Evolutionary conservation across 2,888 invertebrate genomes (phyloP), one percentile per base, ranked within the genome.

Genomic region (Eledona agricola): DNA sequence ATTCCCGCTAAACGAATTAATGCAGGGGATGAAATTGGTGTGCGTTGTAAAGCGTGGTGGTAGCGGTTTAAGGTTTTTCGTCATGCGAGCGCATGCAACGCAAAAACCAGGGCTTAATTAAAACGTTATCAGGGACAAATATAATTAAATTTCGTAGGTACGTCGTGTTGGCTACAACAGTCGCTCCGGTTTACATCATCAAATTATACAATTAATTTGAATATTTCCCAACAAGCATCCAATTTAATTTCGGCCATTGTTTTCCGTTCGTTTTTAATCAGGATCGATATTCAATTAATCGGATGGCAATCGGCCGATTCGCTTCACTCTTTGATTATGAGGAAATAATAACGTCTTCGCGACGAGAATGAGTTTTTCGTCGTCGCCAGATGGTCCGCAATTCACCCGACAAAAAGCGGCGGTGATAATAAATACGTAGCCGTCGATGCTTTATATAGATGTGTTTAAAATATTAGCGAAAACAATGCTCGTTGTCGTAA

Each of bases 381-480:
- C 12, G 38, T 29, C 9, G 38, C 25, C 40, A n/a, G n/a, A 19
- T n/a, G 20, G 4, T 29, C 31, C n/a, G 42, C 10, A 43, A 43
- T 45, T 45, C 23, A 11, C 45, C 20, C 15, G 23, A 45, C 45
- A 45, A 45, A 45, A 45, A 45, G n/a, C n/a, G n/a, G n/a, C 45
- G 2, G 5, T 22, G 10, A n/a, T 20, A 29, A 43, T 31, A 43
- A 43, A 43, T 31, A 23, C 35, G 47, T 28, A 29, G 31, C 55
- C 50, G 54, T 53, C 57, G 43, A 46, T 55, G 45, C 56, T 56
- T 55, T 62, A 65, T 68, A 67, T 61, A 67, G 62, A 69, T 37
- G 47, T 59, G 65, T 62, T 62, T 71, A 70, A 72, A 70, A 72
- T 72, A 71, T 67, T 64, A 68, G 63, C 60, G 69, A 69, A 68